These are phyloP conservation scores for Aldabrachelys gigantea DNA, from an alignment of 2,113 vertebrate species.

Conservation along the genomic window DNA sequence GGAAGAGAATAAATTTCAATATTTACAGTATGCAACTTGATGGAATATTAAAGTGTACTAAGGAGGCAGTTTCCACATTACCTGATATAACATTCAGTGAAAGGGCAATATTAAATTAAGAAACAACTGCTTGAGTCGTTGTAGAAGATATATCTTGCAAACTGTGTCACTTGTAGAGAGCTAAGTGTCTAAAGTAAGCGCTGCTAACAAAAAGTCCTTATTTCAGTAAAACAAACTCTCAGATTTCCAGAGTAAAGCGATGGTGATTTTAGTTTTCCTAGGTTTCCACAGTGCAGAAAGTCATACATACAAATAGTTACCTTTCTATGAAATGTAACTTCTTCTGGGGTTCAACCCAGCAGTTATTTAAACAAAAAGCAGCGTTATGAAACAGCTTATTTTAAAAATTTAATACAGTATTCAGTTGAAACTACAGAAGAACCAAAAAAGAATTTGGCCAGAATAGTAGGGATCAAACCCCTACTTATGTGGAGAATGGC, in stretches of 20 bases:
- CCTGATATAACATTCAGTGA: fast-evolving
- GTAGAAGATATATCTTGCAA: not conserved
- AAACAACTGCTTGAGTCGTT: not conserved
- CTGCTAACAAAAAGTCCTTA: not conserved
- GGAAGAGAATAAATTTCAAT: not conserved
- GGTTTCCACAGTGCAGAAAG: not conserved
- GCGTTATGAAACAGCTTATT: not conserved
- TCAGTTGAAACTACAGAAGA: not conserved
- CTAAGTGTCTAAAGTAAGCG: not conserved
- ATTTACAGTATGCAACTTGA: not conserved
- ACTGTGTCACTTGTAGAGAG: not conserved
- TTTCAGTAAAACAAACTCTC: not conserved
- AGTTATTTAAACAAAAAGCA: not conserved
- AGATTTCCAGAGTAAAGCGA: not conserved
- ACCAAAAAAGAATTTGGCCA: not conserved
- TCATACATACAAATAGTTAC: not conserved
- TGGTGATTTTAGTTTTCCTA: not conserved
- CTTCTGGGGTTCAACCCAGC: not conserved
- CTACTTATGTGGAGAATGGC: not conserved
- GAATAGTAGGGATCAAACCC: not conserved
- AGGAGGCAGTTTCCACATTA: not conserved
- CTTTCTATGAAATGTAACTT: not conserved
- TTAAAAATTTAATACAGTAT: not conserved
- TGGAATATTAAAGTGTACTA: not conserved
- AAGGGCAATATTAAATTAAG: not conserved